Base-by-base conservation (phyloP, 2,113 vertebrate genomes). In the Echinops telfairi region DNA sequence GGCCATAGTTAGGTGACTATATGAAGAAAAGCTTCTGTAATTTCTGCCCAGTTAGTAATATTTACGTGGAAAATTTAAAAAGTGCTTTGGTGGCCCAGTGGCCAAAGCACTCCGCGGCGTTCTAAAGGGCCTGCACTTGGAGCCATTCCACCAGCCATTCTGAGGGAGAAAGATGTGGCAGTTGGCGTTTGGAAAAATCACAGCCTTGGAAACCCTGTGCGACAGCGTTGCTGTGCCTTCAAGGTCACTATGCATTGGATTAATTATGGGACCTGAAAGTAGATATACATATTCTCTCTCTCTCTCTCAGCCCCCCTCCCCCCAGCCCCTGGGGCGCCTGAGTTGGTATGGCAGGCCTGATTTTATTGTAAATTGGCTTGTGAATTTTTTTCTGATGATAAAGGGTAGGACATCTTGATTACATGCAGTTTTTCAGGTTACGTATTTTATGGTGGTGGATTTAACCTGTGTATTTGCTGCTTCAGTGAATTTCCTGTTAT, bases 381-480 rank as follows among this genome's bases (percentile, higher is more conserved):
- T 40, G 80, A 93, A 38, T 7, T 12, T 71, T 88, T 86, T 93
- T 81, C 75, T 92, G 7, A 70, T 89, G 80, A 36, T 73, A 82
- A 33, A 90, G 36, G 47, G 57, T 78, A 82, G 66, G 84, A 40
- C 11, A 91, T 81, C 20, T 79, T 89, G 31, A 53, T 93, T 93
- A 60, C 84, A n/a, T 86, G 40, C 53, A 93, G 60, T 93, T 92
- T 77, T 95, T 66, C 76, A 83, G 14, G 43, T 88, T 91, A 73
- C 92, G 53, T 78, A 53, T 91, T 92, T 94, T n/a, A 70, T 92
- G 31, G 19, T 91, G 22, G 23, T 93, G 22, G 19, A 84, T 87
- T 84, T 86, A 85, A 73, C 88, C 80, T 85, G 29, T 85, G 22
- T 38, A 25, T 40, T 73, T 92, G n/a, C 71, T 93, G 68, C 17